Evolutionary conservation across 2,888 invertebrate genomes (phyloP).

Genomic region (Thelaira solivaga): DNA sequence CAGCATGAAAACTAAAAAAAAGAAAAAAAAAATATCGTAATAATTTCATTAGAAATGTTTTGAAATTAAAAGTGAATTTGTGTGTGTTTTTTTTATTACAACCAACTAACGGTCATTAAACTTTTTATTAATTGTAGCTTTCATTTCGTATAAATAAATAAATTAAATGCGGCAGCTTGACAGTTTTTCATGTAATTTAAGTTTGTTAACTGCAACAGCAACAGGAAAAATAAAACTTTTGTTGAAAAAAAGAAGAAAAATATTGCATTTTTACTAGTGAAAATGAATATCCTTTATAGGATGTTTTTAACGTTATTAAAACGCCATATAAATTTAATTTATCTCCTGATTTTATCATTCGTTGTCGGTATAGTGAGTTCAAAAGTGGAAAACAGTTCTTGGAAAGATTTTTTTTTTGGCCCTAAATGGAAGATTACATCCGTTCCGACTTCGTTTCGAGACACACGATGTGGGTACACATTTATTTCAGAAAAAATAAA

Average conservation of each 20-base stretch:
- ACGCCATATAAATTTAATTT: constrained; percentile 7
- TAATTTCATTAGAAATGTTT: background rate
- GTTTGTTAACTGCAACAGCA: constrained; percentile 34
- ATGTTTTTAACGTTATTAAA: constrained; percentile 4
- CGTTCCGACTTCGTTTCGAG: constrained; percentile 61
- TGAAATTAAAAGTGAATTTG: constrained; percentile 29
- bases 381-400: constrained; percentile 64
- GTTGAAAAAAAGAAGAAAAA: background rate
- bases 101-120: constrained; percentile 75
- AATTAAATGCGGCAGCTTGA: constrained; percentile 61
- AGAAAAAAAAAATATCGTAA: background rate
- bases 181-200: constrained; percentile 64
- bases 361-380: constrained; percentile 24
- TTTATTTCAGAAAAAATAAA: background rate
- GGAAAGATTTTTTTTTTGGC: constrained; percentile 75
- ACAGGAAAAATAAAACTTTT: no score
- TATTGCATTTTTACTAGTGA: background rate
- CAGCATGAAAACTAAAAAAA: background rate
- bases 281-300: constrained; percentile 51
- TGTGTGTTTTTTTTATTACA: background rate
- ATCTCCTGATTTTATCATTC: constrained; percentile 22
- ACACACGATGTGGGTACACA: constrained; percentile 70
- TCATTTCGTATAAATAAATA: constrained; percentile 69
- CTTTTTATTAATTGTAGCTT: constrained; percentile 62
- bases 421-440: constrained; percentile 68